Conservation (phyloP, 2,113 vertebrate species). For the Crotalus helleri region DNA sequence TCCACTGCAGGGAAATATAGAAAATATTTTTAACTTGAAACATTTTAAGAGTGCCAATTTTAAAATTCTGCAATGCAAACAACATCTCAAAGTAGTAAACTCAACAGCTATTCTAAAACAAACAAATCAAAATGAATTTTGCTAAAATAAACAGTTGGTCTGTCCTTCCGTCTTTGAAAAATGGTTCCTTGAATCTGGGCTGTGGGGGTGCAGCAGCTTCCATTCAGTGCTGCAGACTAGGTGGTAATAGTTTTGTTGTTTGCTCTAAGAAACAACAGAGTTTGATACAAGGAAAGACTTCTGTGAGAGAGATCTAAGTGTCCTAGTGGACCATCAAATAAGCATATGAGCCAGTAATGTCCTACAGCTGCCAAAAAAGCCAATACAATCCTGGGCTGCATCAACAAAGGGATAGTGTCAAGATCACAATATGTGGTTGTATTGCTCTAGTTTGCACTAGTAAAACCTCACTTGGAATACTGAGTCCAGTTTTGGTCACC, state of each 20-base stretch:
- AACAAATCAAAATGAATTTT: constrained; percentile 36
- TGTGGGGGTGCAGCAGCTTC: neutral
- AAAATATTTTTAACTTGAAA: constrained; percentile 58
- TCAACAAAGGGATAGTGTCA: neutral
- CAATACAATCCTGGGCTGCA: neutral
- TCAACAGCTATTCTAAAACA: constrained; percentile 50
- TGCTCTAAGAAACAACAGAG: neutral
- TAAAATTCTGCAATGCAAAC: constrained; percentile 69
- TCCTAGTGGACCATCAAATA: neutral
- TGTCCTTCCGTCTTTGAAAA: neutral
- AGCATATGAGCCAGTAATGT: neutral
- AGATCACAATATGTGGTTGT: neutral
- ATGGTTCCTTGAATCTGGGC: neutral
- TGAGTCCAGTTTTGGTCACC: neutral
- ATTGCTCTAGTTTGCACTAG: neutral
- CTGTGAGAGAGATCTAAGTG: neutral
- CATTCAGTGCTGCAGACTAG: no score
- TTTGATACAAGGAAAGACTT: neutral
- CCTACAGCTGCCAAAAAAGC: neutral
- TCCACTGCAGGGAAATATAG: constrained; percentile 41
- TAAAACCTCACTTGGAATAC: neutral
- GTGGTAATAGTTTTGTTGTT: neutral
- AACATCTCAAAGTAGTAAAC: constrained; percentile 46
- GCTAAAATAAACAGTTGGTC: constrained; percentile 4
- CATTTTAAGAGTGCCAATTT: constrained; percentile 60